Conservation (phyloP, 2,797 vertebrate genomes). For the Dallia pectoralis region DNA sequence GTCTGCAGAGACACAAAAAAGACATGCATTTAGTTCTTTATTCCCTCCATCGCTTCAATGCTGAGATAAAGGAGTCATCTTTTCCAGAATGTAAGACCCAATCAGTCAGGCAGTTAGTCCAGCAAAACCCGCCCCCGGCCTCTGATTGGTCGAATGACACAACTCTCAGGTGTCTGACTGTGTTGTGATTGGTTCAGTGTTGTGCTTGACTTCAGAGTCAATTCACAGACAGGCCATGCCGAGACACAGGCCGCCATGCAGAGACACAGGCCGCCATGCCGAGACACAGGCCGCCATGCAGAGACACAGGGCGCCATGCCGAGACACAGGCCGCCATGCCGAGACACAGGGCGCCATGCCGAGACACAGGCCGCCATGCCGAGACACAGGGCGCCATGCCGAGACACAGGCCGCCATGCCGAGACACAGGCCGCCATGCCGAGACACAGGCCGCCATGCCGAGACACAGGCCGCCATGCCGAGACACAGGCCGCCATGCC, state of each 20-base stretch:
- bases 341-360: no score
- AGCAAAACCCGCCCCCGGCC: neutral
- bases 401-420: no score
- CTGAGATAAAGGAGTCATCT: slow-evolving; percentile 8
- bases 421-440: no score
- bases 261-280: no score
- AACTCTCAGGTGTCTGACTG: slow-evolving; percentile 22
- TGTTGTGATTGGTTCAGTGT: slow-evolving; percentile 30
- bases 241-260: slow-evolving; percentile 14
- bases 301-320: no score
- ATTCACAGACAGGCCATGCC: slow-evolving; percentile 22
- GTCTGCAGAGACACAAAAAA: slow-evolving; percentile 60
- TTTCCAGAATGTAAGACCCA: neutral
- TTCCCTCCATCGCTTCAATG: slow-evolving; percentile 7
- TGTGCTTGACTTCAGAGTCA: slow-evolving; percentile 46
- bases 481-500: no score
- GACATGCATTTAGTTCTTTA: slow-evolving; percentile 4
- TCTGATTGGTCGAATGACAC: neutral
- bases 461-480: no score
- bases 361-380: no score
- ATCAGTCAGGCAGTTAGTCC: neutral
- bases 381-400: no score
- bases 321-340: no score
- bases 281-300: no score
- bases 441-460: no score